Evolutionary conservation across 2,888 invertebrate genomes (phyloP), one percentile per base, ranked within the genome.

Genomic region (Sinentomon sp.): DNA sequence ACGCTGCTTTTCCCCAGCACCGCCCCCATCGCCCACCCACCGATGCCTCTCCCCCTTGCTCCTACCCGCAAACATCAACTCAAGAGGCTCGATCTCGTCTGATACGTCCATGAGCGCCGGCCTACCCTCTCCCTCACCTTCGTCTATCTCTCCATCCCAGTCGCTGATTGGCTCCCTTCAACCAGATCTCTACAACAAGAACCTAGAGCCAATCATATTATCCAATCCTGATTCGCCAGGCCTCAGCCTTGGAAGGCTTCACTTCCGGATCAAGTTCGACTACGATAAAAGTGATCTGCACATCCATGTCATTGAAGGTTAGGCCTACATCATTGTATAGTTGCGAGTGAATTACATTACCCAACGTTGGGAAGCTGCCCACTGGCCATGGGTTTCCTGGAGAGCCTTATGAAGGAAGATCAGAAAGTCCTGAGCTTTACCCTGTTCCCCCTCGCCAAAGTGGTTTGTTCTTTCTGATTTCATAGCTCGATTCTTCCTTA

Each of bases 221-320:
- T 26, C 14, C 7, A 26, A 7, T 7, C 13, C 14, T 26, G 50
- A 50, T 33, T 37, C 40, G 74, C 77, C 48, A 72, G 73, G 3
- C 74, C 77, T n/a, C 4, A 66, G 65, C 22, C 62, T 78, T 28
- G 83, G 83, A 21, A 62, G 77, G 38, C 62, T 85, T 40, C 83
- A 83, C 49, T 62, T 82, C 43, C 62, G 78, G 33, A 59, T 83
- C 35, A 77, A 73, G 46, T 85, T 83, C 48, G 83, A 83, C 55
- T 80, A 80, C 48, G 74, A 82, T 51, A 63, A 76, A 40, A 82
- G 80, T 12, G 83, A 85, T 53, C 60, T 85, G 43, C 71, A 78
- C 42, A 73, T 82, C n/a, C 80, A 83, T 56, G 60, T 83, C 42
- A 82, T 83, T 53, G 82, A 83, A 68, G 77, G 77, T 76, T 48